Conservation (phyloP, 2,797 vertebrate genomes). For the Arctocebus calabarensis region DNA sequence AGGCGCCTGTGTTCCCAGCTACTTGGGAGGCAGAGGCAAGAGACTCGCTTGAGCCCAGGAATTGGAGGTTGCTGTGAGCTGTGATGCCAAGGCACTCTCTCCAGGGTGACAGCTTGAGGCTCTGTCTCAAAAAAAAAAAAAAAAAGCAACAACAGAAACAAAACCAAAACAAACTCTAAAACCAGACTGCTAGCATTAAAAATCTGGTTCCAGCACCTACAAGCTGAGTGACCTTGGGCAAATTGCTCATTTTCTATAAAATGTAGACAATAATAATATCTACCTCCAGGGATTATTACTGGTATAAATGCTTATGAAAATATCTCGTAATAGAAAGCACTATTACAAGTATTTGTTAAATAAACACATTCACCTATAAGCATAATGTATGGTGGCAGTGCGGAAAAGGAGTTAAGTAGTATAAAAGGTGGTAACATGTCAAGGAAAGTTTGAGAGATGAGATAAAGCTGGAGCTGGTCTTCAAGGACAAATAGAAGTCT, state of each 20-base stretch:
- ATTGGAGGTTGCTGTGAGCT: too few relatives aligned
- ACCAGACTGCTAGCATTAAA: not conserved
- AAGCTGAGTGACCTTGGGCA: too few relatives aligned
- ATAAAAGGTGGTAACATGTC: not conserved
- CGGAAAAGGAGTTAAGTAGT: not conserved
- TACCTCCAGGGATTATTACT: not conserved
- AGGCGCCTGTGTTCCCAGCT: too few relatives aligned
- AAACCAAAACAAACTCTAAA: too few relatives aligned
- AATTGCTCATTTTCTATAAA: not conserved
- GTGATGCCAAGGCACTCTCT: too few relatives aligned
- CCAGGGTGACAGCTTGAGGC: too few relatives aligned
- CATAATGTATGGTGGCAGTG: not conserved
- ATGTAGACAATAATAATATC: not conserved
- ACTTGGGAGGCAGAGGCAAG: too few relatives aligned
- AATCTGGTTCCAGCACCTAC: not conserved
- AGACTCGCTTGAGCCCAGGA: too few relatives aligned
- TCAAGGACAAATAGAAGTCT: not conserved
- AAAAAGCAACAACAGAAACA: too few relatives aligned
- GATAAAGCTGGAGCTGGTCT: not conserved
- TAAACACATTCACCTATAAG: not conserved
- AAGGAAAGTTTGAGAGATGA: not conserved
- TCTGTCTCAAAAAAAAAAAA: not conserved
- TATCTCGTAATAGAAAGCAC: not conserved
- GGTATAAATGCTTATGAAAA: not conserved
- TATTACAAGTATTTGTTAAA: not conserved